Conservation (phyloP, 2,113 vertebrate genomes). For the Lasiurus borealis region DNA sequence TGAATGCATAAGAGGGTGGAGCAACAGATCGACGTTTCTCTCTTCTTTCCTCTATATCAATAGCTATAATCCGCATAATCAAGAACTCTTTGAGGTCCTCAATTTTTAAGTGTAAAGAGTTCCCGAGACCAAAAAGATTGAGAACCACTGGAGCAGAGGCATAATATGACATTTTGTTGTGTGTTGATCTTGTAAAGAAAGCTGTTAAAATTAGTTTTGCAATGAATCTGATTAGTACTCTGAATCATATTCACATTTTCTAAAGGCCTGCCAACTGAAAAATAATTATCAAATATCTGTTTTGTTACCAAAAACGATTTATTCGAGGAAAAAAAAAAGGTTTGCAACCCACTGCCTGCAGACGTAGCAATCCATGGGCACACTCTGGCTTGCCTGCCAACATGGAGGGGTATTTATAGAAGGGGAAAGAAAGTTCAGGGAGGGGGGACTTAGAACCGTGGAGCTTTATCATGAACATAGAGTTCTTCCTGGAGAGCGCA, state of each 20-base stretch:
- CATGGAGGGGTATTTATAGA: background rate
- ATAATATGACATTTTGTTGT: background rate
- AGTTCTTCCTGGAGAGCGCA: background rate
- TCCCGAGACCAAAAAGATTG: background rate
- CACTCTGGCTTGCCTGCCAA: background rate
- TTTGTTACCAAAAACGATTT: background rate
- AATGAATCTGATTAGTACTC: background rate
- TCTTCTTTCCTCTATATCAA: background rate
- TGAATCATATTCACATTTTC: background rate
- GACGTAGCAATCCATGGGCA: background rate
- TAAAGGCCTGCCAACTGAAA: background rate
- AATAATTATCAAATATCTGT: background rate
- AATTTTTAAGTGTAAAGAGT: background rate
- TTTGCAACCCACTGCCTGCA: background rate
- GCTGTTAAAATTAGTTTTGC: constrained; percentile 47
- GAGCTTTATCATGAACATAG: background rate
- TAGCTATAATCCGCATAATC: background rate
- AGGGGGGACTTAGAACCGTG: background rate
- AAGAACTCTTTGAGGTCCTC: background rate
- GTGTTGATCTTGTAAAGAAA: constrained; percentile 31
- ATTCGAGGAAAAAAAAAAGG: background rate
- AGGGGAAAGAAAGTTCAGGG: background rate
- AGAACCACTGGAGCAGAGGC: background rate
- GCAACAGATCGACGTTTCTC: background rate
- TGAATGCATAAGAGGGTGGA: background rate